Evolutionary conservation across 2,888 invertebrate species (phyloP), one percentile per base, ranked within the genome.

Genomic region (Patella depressa): DNA sequence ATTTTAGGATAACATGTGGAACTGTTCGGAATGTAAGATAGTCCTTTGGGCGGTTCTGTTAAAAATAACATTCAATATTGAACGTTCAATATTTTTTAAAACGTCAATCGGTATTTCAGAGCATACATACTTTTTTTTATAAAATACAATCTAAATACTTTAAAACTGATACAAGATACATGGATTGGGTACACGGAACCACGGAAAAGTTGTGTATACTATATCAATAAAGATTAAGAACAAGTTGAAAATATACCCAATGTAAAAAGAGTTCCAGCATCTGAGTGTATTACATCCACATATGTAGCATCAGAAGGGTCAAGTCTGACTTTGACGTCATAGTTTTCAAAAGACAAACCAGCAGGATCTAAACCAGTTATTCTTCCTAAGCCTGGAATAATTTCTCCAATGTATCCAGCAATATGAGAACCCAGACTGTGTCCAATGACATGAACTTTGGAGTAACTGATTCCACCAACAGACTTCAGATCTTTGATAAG

Each of bases 241-340:
- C 45, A 45, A 65, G 11, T 3, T 45, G 15, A 29, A 17, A 19
- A 34, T 70, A 55, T 29, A 75, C 75, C 75, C n/a, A 75, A 71
- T 71, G 74, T 57, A 0, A 65, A 17, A 3, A 78, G 53, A 15
- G 70, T 53, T 72, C 72, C 78, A 14, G 76, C 96, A 90, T 97
- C 96, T 0, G 97, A 96, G 90, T 97, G 97, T 87, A 97, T 96
- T 76, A 96, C 96, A 90, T 97, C 97, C 0, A 97, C 97, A 82
- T 96, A 94, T 85, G 94, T 93, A 0, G 97, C 97, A 88, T 96
- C 96, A 0, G 94, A 93, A 3, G 95, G 95, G 89, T 97, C 96
- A 7, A 97, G 92, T 24, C 96, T 93, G 0, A 96, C 94, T 79
- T 94, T 94, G n/a, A 94, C 93, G 2, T 96, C 95, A 95, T 96